A percentile compares a stretch with the other conserved stretches of the same genome.
These are phyloP conservation scores for Odocoileus virginianus DNA, from an alignment of 2,113 vertebrate genomes.

Conservation along the genomic window DNA sequence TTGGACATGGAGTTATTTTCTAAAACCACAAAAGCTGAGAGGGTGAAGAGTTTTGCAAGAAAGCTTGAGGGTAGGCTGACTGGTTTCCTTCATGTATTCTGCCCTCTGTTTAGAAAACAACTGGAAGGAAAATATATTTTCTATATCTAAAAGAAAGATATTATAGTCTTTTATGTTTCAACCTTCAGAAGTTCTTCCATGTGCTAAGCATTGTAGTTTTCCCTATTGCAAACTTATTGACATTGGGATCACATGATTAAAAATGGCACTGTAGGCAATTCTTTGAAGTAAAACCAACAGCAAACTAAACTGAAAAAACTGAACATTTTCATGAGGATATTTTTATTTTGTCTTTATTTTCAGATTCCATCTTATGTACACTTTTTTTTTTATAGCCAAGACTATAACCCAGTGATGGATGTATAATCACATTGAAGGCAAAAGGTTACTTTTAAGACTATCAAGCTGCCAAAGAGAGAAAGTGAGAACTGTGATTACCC, in stretches of 20 bases:
- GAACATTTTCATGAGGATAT: background rate
- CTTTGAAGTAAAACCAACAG: background rate
- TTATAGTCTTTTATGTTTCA: background rate
- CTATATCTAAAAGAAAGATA: background rate
- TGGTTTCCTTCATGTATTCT: background rate
- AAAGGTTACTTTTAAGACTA: background rate
- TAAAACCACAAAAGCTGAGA: background rate
- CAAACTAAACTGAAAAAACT: background rate
- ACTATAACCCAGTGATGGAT: background rate
- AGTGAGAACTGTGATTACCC: background rate
- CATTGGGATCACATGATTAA: background rate
- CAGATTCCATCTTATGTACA: background rate
- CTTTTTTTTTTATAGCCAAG: background rate
- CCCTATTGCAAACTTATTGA: background rate
- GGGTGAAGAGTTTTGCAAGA: background rate
- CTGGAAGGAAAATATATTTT: background rate
- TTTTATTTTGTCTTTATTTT: background rate
- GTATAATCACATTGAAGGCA: background rate
- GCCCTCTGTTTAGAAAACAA: background rate
- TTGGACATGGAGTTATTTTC: background rate
- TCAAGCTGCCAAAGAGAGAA: background rate
- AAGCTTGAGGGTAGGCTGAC: background rate
- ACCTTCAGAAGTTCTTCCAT: background rate
- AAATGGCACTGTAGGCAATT: background rate
- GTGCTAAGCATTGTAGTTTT: background rate